phyloP scores from a whole-genome alignment of 2,888 invertebrate genomes.

The Amblyjoppa proteus region DNA sequence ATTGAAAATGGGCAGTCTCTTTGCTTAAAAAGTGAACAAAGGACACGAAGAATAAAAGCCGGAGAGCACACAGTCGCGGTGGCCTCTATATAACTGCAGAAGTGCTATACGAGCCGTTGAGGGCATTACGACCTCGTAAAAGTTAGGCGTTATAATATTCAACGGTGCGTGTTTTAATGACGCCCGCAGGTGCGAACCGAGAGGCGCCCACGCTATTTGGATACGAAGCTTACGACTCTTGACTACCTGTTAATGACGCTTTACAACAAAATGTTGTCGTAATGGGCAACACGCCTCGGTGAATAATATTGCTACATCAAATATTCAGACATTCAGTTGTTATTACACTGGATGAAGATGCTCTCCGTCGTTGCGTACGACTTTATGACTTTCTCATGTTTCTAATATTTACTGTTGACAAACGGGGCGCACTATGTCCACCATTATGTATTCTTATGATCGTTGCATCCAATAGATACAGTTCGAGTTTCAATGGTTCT shows the following conservation, averaged over 20 bases:
- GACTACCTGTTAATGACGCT: slow-evolving; percentile 78
- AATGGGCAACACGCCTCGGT: slow-evolving; percentile 42
- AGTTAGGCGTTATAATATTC: slow-evolving; percentile 75
- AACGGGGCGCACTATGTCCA: not conserved
- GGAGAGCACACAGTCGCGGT: slow-evolving; percentile 4
- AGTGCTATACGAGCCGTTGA: slow-evolving; percentile 66
- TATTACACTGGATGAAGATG: slow-evolving; percentile 45
- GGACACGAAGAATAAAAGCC: slow-evolving; percentile 41
- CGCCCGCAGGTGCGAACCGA: slow-evolving; percentile 75
- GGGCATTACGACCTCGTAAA: slow-evolving; percentile 77
- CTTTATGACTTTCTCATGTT: slow-evolving; percentile 12
- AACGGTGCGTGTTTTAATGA: slow-evolving; percentile 77
- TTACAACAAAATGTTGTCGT: slow-evolving; percentile 71
- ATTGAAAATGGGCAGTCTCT: not conserved
- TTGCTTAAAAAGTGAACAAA: slow-evolving; percentile 13
- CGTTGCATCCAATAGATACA: not conserved
- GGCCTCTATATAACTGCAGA: slow-evolving; percentile 20
- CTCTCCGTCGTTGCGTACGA: slow-evolving; percentile 17
- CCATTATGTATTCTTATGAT: not conserved
- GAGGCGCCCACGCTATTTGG: slow-evolving; percentile 69
- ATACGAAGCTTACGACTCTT: slow-evolving; percentile 68
- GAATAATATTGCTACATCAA: slow-evolving; percentile 57
- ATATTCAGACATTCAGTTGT: slow-evolving; percentile 43
- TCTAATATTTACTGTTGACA: not conserved
- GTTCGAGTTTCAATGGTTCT: no score